Evolutionary conservation across 1,140 invertebrate genomes (phyloP).

Genomic region (Parapsyche elsis): DNA sequence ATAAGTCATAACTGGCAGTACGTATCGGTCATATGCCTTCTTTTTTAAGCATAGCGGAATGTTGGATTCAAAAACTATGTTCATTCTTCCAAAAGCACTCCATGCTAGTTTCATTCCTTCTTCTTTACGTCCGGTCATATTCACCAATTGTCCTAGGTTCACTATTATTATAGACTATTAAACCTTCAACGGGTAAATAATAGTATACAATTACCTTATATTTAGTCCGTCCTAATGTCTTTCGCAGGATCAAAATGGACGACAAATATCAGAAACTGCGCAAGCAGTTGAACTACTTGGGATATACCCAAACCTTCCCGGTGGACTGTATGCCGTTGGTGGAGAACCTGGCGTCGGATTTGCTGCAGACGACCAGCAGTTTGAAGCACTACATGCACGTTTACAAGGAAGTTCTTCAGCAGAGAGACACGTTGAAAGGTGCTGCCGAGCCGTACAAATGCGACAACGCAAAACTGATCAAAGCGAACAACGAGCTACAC

Average conservation of each 20-base stretch:
- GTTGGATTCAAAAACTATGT: too few relatives aligned
- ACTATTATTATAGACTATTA: too few relatives aligned
- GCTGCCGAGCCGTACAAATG: constrained; percentile 76
- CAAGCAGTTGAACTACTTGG: constrained; percentile 75
- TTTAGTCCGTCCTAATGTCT: too few relatives aligned
- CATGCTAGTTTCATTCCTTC: too few relatives aligned
- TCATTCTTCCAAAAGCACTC: too few relatives aligned
- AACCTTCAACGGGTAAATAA: too few relatives aligned
- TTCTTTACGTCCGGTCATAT: too few relatives aligned
- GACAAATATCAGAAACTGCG: constrained; percentile 67
- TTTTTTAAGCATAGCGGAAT: too few relatives aligned
- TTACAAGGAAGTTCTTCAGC: constrained; percentile 72
- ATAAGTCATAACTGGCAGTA: too few relatives aligned
- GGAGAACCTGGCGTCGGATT: constrained; percentile 78
- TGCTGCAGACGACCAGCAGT: constrained; percentile 82
- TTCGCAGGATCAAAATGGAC: constrained; percentile 57
- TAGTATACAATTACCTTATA: too few relatives aligned
- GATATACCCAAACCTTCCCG: constrained; percentile 78
- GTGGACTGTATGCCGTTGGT: constrained; percentile 79
- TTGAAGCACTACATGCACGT: constrained; percentile 82
- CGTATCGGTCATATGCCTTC: too few relatives aligned
- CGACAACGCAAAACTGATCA: constrained; percentile 76
- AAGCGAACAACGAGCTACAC: constrained; percentile 79
- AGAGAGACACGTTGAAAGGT: constrained; percentile 69
- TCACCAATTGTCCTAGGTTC: too few relatives aligned